A percentile compares a stretch with the other conserved stretches of the same genome.
These are phyloP conservation scores for Pimpla rufipes DNA, from an alignment of 2,888 invertebrate genomes.

Conservation along the genomic window DNA sequence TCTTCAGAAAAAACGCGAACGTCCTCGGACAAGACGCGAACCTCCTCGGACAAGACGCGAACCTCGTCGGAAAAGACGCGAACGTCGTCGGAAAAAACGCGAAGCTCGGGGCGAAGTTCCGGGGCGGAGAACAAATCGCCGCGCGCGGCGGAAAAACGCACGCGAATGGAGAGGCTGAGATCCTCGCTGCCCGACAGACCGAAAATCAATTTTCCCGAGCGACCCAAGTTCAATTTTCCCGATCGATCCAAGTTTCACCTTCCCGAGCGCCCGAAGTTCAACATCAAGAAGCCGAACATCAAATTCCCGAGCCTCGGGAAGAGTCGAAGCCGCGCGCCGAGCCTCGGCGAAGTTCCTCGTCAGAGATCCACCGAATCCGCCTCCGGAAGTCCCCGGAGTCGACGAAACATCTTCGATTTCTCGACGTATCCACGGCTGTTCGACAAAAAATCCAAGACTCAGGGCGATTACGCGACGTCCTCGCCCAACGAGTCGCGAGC, in stretches of 20 bases:
- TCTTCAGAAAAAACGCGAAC: constrained; percentile 63
- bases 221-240: constrained; percentile 86
- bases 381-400: constrained; percentile 86
- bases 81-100: constrained; percentile 66
- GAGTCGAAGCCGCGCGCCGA: constrained; percentile 65
- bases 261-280: constrained; percentile 88
- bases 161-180: constrained; percentile 87
- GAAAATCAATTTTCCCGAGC: constrained; percentile 85
- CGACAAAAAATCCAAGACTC: constrained; percentile 83
- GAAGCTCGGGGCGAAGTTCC: constrained; percentile 61
- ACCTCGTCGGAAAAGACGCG: constrained; percentile 62
- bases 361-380: constrained; percentile 86
- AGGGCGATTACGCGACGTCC: constrained; percentile 85
- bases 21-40: constrained; percentile 57
- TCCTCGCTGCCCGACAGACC: constrained; percentile 88
- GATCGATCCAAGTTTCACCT: constrained; percentile 86
- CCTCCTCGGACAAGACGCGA: constrained; percentile 60
- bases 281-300: constrained; percentile 87
- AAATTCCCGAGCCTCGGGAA: constrained; percentile 81
- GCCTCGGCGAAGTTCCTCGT: constrained; percentile 80
- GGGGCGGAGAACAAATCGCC: constrained; percentile 45
- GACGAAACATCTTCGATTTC: constrained; percentile 90
- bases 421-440: constrained; percentile 92
- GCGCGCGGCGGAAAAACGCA: constrained; percentile 76
- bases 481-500: constrained; percentile 85